A percentile compares a stretch with the other conserved stretches of the same genome.
phyloP scores from a whole-genome alignment of 2,888 invertebrate species.

The Steromphala cineraria region DNA sequence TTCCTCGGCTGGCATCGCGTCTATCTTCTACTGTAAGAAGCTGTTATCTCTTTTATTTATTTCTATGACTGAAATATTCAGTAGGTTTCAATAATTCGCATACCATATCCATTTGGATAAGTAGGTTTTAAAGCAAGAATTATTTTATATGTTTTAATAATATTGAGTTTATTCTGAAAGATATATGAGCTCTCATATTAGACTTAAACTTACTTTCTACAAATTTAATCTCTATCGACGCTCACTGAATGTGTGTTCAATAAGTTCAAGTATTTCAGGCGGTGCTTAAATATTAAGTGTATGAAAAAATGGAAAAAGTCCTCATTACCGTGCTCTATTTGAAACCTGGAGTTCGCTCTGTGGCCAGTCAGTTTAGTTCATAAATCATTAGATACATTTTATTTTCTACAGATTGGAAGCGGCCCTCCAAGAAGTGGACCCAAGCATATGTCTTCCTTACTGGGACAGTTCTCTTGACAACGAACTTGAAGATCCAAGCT shows the following conservation, averaged over 20 bases:
- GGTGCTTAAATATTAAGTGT: too few species aligned
- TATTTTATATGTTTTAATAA: neutral
- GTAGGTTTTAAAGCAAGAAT: too few species aligned
- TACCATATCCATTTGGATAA: neutral
- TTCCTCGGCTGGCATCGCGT: conserved; percentile 65
- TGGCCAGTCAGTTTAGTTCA: too few species aligned
- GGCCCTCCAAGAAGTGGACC: conserved; percentile 60
- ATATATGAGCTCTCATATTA: too few species aligned
- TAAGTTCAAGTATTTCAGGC: too few species aligned
- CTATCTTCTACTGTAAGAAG: conserved; percentile 60
- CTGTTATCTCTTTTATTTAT: neutral
- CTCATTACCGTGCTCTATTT: neutral
- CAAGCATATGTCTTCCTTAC: conserved; percentile 60
- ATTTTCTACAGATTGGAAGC: too few species aligned
- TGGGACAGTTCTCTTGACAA: conserved; percentile 64
- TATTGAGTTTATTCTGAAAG: neutral
- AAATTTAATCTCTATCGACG: too few species aligned
- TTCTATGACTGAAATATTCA: neutral
- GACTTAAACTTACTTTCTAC: too few species aligned
- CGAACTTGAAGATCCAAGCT: conserved; percentile 46
- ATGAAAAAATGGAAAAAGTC: too few species aligned
- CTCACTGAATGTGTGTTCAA: too few species aligned
- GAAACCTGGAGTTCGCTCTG: conserved; percentile 46
- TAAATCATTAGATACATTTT: too few species aligned
- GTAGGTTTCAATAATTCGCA: neutral